phyloP scores from a whole-genome alignment of 2,113 vertebrate genomes.

The Macroglossus sobrinus region DNA sequence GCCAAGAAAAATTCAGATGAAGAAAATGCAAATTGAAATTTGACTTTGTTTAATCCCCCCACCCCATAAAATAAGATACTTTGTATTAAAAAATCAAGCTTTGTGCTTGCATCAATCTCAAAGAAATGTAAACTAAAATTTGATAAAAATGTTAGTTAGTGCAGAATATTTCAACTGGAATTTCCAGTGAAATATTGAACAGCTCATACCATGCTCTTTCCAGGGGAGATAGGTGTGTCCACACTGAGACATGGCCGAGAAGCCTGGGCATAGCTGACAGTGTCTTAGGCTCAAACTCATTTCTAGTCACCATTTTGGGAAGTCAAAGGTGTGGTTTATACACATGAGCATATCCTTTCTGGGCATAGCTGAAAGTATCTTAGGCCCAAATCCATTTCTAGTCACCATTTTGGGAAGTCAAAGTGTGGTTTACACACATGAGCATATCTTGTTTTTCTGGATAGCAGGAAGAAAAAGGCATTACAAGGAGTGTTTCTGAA shows the following conservation, averaged over 20 bases:
- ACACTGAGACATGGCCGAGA: constrained; percentile 79
- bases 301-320: constrained; percentile 87
- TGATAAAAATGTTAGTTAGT: constrained; percentile 89
- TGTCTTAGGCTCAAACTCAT: constrained; percentile 86
- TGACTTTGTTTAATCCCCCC: constrained; percentile 73
- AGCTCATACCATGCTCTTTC: constrained; percentile 84
- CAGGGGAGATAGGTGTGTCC: constrained; percentile 78
- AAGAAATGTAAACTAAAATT: constrained; percentile 91
- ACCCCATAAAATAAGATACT: constrained; percentile 87
- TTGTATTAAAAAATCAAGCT: constrained; percentile 94
- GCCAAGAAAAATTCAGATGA: constrained; percentile 83
- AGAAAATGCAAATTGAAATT: constrained; percentile 85
- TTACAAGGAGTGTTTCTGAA: constrained; percentile 83
- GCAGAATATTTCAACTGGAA: constrained; percentile 86
- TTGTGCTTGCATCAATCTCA: constrained; percentile 93
- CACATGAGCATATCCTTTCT: constrained; percentile 81
- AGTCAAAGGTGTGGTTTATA: constrained; percentile 88
- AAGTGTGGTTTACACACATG: constrained; percentile 88
- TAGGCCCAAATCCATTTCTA: constrained; percentile 86
- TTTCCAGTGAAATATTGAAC: constrained; percentile 85
- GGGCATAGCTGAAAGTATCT: constrained; percentile 87
- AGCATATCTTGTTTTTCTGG: constrained; percentile 72
- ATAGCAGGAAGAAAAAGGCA: constrained; percentile 85
- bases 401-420: constrained; percentile 87
- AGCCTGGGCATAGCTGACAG: constrained; percentile 85